phyloP scores from a whole-genome alignment of 1,140 invertebrate genomes.

The Heliconius melpomene region DNA sequence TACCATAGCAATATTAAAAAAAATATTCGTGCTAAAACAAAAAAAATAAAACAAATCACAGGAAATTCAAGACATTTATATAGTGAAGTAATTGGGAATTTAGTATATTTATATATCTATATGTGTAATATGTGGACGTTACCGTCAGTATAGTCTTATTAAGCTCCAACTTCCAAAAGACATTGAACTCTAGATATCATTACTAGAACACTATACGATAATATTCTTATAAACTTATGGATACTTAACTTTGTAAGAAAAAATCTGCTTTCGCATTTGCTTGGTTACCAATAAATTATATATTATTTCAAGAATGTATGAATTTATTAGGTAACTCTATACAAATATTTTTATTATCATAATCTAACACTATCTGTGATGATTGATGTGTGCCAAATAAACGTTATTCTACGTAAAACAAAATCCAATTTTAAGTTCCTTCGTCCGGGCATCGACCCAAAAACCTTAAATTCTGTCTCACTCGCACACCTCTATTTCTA shows the following conservation, averaged over 20 bases:
- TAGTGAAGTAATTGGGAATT: too few relatives aligned
- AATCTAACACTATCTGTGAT: constrained; percentile 1
- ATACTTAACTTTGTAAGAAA: background rate
- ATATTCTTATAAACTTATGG: background rate
- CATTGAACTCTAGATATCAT: background rate
- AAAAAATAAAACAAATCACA: too few relatives aligned
- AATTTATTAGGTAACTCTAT: background rate
- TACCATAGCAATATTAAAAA: too few relatives aligned
- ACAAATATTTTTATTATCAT: background rate
- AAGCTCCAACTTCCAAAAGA: background rate
- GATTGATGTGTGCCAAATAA: constrained; percentile 57
- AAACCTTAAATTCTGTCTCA: constrained; percentile 70
- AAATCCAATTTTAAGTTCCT: constrained; percentile 77
- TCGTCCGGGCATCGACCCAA: constrained; percentile 77
- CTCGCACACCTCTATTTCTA: constrained; percentile 53
- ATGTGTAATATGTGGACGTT: background rate
- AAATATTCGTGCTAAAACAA: too few relatives aligned
- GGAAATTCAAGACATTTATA: too few relatives aligned
- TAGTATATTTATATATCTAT: too few relatives aligned
- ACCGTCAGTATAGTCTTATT: background rate
- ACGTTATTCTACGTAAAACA: constrained; percentile 59
- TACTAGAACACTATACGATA: background rate
- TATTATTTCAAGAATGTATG: background rate
- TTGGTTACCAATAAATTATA: background rate
- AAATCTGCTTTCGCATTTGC: background rate